These are phyloP conservation scores for Garra rufa DNA, from an alignment of 2,113 vertebrate genomes.

Conservation along the genomic window DNA sequence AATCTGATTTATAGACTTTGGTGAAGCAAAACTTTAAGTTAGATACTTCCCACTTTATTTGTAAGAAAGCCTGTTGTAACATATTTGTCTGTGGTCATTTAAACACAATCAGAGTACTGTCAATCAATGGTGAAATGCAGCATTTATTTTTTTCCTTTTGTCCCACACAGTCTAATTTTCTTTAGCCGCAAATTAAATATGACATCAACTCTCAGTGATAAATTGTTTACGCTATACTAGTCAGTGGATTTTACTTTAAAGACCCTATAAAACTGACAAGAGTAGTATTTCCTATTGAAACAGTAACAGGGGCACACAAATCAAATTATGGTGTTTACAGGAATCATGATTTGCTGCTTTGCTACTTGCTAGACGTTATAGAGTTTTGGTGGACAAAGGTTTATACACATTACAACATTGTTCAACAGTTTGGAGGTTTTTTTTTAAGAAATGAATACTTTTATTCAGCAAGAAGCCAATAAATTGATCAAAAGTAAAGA, in stretches of 20 bases:
- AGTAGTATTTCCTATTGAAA: background rate
- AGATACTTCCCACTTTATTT: background rate
- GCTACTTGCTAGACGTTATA: background rate
- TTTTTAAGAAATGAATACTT: too few relatives aligned
- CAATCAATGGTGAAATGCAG: background rate
- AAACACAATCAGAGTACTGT: background rate
- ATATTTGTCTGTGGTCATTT: background rate
- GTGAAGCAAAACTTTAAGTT: background rate
- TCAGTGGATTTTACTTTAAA: background rate
- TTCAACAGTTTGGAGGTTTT: too few relatives aligned
- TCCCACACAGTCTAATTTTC: background rate
- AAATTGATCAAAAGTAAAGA: too few relatives aligned
- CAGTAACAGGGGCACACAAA: background rate
- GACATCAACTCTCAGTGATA: background rate
- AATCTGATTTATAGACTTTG: background rate
- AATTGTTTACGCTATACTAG: background rate
- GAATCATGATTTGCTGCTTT: background rate
- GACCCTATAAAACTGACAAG: background rate
- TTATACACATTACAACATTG: background rate
- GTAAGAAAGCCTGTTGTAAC: background rate
- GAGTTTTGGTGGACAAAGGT: background rate
- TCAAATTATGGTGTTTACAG: background rate
- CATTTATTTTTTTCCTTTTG: background rate
- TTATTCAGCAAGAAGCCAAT: too few relatives aligned
- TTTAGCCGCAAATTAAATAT: slow-evolving; percentile 1